These are phyloP conservation scores for Mactromeris polynyma DNA, from an alignment of 2,888 invertebrate species.

Conservation along the genomic window DNA sequence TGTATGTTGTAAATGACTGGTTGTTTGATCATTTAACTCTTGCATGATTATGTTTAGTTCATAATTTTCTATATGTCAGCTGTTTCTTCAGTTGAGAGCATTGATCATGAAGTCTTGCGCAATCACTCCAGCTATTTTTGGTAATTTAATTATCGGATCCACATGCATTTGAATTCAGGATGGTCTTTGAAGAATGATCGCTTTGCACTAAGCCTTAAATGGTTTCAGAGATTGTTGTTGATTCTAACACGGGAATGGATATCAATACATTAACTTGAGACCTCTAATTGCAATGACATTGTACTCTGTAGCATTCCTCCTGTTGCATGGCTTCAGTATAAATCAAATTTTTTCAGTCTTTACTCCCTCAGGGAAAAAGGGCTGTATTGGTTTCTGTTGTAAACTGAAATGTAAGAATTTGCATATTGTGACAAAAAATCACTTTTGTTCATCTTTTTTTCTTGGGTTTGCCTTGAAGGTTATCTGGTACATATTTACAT, in stretches of 20 bases:
- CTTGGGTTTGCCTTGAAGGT: neutral
- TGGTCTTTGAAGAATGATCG: neutral
- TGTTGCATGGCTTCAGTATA: neutral
- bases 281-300: neutral
- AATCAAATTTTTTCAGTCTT: neutral
- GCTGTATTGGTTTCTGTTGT: neutral
- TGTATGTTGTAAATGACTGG: no score
- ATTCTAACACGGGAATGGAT: neutral
- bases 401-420: neutral
- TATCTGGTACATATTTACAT: neutral
- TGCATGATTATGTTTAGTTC: no score
- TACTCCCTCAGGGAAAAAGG: neutral
- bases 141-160: conserved; percentile 1
- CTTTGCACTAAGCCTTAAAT: neutral
- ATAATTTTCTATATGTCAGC: neutral
- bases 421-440: neutral
- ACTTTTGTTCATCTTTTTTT: neutral
- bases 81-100: neutral
- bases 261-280: neutral
- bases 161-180: neutral
- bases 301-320: neutral
- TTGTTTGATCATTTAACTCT: no score
- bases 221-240: neutral
- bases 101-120: neutral
- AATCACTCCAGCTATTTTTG: neutral